phyloP scores from a whole-genome alignment of 2,797 vertebrate genomes.

The Telmatherina bonti region DNA sequence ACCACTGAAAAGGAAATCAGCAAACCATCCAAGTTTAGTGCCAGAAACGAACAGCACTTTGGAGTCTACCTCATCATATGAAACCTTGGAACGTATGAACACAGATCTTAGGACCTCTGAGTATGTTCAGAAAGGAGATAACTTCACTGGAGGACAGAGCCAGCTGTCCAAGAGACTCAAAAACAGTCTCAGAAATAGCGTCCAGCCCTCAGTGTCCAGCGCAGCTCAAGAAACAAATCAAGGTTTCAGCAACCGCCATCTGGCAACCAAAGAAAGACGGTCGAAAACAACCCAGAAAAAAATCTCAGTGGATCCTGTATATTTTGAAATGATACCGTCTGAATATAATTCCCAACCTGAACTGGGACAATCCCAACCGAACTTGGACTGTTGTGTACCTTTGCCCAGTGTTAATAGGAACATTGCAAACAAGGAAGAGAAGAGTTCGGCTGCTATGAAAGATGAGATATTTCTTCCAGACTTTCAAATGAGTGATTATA shows the following conservation, averaged over 20 bases:
- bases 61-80: conserved; percentile 24
- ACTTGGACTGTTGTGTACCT: not conserved
- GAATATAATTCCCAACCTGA: conserved; percentile 10
- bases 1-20: conserved; percentile 55
- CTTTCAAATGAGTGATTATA: not conserved
- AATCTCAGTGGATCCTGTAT: conserved; percentile 18
- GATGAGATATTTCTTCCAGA: conserved; percentile 16
- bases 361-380: not conserved
- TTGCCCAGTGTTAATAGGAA: not conserved
- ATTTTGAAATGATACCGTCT: conserved; percentile 64
- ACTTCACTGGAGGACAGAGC: not conserved
- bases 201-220: conserved; percentile 7
- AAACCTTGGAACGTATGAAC: not conserved
- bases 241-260: not conserved
- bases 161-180: conserved; percentile 53
- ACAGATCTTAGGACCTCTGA: not conserved
- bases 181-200: conserved; percentile 13
- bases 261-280: conserved; percentile 30
- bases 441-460: not conserved
- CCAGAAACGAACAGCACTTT: conserved; percentile 1
- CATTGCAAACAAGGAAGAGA: not conserved
- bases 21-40: not conserved
- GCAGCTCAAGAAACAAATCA: conserved; percentile 14
- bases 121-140: conserved; percentile 4
- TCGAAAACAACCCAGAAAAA: not conserved